phyloP scores from a whole-genome alignment of 2,797 vertebrate genomes.

The Sardinella longiceps region DNA sequence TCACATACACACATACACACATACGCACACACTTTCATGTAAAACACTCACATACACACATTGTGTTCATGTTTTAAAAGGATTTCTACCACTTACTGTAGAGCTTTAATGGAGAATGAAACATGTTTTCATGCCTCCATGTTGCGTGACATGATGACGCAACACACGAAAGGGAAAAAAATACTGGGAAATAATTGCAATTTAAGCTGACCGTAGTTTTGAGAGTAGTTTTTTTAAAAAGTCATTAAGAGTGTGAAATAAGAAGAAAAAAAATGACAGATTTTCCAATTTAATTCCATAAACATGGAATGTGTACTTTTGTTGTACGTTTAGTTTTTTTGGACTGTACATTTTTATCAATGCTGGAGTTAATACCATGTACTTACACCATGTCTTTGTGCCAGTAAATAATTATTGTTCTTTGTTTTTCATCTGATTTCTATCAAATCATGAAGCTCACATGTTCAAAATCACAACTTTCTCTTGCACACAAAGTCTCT shows the following conservation, averaged over 20 bases:
- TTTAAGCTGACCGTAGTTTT: background rate
- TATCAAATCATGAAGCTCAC: background rate
- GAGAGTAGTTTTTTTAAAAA: background rate
- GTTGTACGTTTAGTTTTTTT: background rate
- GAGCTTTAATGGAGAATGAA: background rate
- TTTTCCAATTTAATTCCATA: background rate
- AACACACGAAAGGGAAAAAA: background rate
- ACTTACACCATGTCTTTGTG: constrained; percentile 3
- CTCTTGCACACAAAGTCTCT: background rate
- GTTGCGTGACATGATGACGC: background rate
- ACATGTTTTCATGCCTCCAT: background rate
- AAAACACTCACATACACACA: background rate
- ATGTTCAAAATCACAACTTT: background rate
- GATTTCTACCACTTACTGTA: background rate
- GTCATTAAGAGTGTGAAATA: background rate
- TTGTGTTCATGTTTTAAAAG: background rate
- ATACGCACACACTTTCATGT: background rate
- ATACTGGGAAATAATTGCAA: background rate
- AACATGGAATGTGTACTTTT: background rate
- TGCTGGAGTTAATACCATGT: background rate
- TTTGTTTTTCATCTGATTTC: background rate
- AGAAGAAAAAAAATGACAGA: background rate
- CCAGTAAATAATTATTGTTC: background rate
- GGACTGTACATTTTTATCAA: background rate
- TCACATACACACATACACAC: background rate